Evolutionary conservation across 2,113 vertebrate species (phyloP).

Genomic region (Strigops habroptila): DNA sequence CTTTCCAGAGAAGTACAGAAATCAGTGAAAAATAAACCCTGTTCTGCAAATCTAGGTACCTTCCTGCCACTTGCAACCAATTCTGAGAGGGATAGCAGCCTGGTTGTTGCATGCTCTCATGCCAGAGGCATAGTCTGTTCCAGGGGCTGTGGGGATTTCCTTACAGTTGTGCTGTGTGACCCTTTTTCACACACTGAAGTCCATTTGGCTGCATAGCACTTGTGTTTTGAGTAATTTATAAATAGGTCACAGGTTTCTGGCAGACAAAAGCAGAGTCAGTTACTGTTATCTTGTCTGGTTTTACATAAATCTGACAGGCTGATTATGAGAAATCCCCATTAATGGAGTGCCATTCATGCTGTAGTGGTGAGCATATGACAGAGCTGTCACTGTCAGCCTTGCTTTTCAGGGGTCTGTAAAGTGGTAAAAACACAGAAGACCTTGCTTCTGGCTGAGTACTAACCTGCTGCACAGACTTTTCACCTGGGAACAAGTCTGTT

Average conservation of each 20-base stretch:
- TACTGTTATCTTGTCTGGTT: not conserved
- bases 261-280: not conserved
- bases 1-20: not conserved
- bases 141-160: not conserved
- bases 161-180: fast-evolving
- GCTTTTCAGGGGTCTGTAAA: not conserved
- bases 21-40: not conserved
- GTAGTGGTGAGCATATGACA: fast-evolving
- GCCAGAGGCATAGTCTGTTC: not conserved
- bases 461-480: not conserved
- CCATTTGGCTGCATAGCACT: not conserved
- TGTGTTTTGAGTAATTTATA: not conserved
- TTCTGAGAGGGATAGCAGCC: fast-evolving
- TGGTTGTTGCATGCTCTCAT: fast-evolving
- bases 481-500: not conserved
- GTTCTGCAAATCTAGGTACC: fast-evolving
- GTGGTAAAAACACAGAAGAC: not conserved
- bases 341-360: not conserved
- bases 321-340: not conserved
- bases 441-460: not conserved
- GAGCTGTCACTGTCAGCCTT: not conserved
- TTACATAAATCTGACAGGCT: not conserved
- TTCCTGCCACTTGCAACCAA: fast-evolving
- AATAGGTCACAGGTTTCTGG: not conserved
- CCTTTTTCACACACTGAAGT: fast-evolving